Conservation (phyloP, 1,140 invertebrate species). For the Heliconius hewitsoni region DNA sequence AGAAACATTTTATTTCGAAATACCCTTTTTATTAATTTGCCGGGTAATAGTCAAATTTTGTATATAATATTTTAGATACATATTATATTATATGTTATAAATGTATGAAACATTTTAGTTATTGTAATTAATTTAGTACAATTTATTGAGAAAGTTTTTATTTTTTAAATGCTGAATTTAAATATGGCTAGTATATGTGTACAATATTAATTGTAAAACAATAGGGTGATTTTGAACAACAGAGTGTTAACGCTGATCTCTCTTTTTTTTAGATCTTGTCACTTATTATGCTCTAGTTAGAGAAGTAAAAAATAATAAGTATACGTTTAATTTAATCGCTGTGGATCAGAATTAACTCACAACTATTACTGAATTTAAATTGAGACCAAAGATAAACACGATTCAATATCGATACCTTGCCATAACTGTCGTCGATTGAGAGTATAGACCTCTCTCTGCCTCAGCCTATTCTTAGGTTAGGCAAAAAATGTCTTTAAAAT, state of each 20-base stretch:
- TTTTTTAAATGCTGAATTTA: too few relatives aligned
- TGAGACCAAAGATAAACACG: background rate
- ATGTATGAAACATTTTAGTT: too few relatives aligned
- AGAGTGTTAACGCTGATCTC: background rate
- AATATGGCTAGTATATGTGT: too few relatives aligned
- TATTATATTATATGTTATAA: background rate
- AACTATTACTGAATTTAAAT: background rate
- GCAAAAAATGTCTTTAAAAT: too few relatives aligned
- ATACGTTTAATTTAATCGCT: background rate
- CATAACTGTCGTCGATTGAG: too few relatives aligned
- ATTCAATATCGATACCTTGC: background rate
- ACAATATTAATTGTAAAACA: background rate
- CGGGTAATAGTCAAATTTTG: slow-evolving; percentile 4
- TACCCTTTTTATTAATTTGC: background rate
- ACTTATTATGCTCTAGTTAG: background rate
- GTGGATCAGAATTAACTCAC: background rate
- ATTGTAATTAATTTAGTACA: background rate
- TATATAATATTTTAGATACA: background rate
- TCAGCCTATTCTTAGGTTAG: too few relatives aligned
- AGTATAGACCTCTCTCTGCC: too few relatives aligned
- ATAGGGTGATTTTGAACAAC: background rate
- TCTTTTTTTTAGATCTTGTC: background rate
- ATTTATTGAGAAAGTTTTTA: background rate
- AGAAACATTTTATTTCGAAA: background rate
- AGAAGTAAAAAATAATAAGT: background rate